These are phyloP conservation scores for Drosophila melanica DNA, from an alignment of 1,140 invertebrate species.

Conservation along the genomic window DNA sequence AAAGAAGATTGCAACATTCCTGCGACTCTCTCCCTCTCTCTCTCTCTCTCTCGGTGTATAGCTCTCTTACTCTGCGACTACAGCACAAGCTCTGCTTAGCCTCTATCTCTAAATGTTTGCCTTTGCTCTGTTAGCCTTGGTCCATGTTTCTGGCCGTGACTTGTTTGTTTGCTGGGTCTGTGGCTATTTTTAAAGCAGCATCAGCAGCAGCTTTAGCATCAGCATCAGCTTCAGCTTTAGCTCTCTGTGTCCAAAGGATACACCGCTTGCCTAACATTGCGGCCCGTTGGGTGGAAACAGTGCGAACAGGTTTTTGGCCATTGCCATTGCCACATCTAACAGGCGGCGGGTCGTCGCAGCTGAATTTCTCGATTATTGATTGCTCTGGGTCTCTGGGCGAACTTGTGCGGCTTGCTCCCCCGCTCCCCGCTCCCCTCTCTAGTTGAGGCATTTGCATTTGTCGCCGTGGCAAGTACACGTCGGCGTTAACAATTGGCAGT, in stretches of 20 bases:
- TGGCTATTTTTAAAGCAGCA: slow-evolving; percentile 71
- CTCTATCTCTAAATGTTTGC: background rate
- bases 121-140: slow-evolving; percentile 24
- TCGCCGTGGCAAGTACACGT: slow-evolving; percentile 65
- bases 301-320: slow-evolving; percentile 39
- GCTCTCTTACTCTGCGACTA: slow-evolving; percentile 21
- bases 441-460: slow-evolving; percentile 53
- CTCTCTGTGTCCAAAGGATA: slow-evolving; percentile 30
- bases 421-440: background rate
- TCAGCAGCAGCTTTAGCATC: background rate
- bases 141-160: slow-evolving; percentile 66
- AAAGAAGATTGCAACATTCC: slow-evolving; percentile 70
- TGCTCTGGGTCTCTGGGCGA: slow-evolving; percentile 79
- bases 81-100: slow-evolving; percentile 7
- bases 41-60: slow-evolving; percentile 8
- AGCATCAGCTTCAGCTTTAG: background rate
- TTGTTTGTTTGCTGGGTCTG: slow-evolving; percentile 62
- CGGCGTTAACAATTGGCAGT: background rate
- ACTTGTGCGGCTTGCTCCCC: slow-evolving; percentile 46
- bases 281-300: slow-evolving; percentile 38
- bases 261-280: slow-evolving; percentile 33
- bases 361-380: slow-evolving; percentile 69
- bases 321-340: slow-evolving; percentile 33
- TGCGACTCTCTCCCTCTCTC: slow-evolving; percentile 22
- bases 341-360: slow-evolving; percentile 12